Evolutionary conservation across 2,797 vertebrate genomes (phyloP).

Genomic region (Geotria australis): DNA sequence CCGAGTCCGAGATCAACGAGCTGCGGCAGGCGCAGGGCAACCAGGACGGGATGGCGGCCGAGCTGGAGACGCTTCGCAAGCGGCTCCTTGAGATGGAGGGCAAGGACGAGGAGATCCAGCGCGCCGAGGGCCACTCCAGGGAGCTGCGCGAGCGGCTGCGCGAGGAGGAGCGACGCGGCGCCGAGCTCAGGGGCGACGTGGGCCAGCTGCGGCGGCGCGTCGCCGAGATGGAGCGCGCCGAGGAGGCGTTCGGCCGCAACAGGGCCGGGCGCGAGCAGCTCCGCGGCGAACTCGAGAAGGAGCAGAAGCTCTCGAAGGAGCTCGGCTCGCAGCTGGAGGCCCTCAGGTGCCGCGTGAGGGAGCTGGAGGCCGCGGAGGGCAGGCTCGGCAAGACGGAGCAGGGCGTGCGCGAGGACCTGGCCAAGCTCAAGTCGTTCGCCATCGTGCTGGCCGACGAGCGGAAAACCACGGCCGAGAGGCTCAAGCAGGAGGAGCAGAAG

Average conservation of each 20-base stretch:
- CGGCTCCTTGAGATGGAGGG: slow-evolving; percentile 82
- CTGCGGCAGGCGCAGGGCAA: slow-evolving; percentile 53
- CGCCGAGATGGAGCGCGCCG: slow-evolving; percentile 54
- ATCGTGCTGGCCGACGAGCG: slow-evolving; percentile 67
- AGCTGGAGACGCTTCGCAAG: slow-evolving; percentile 65
- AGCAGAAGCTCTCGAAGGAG: slow-evolving; percentile 41
- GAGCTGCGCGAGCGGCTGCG: slow-evolving; percentile 53
- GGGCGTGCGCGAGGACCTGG: slow-evolving; percentile 50
- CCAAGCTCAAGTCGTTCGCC: slow-evolving; percentile 64
- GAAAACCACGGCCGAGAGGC: slow-evolving; percentile 51
- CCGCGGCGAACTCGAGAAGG: slow-evolving; percentile 39
- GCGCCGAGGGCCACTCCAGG: slow-evolving; percentile 47
- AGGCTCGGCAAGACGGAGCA: slow-evolving; percentile 42
- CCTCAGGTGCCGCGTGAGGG: slow-evolving; percentile 36
- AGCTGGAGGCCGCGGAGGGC: slow-evolving; percentile 39
- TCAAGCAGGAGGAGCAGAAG: slow-evolving; percentile 58
- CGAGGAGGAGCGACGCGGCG: slow-evolving; percentile 43
- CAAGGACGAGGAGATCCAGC: slow-evolving; percentile 77
- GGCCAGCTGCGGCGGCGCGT: slow-evolving; percentile 68
- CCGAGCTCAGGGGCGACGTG: slow-evolving; percentile 46
- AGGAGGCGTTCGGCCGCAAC: slow-evolving; percentile 39
- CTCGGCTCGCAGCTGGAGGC: slow-evolving; percentile 38
- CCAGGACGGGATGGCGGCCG: slow-evolving; percentile 39
- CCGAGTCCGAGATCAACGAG: slow-evolving; percentile 58
- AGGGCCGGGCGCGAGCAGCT: slow-evolving; percentile 45